Percentiles rank a stretch among this genome's conserved stretches.
Evolutionary conservation across 2,113 vertebrate genomes (phyloP).

Genomic region (Tragelaphus strepsiceros): DNA sequence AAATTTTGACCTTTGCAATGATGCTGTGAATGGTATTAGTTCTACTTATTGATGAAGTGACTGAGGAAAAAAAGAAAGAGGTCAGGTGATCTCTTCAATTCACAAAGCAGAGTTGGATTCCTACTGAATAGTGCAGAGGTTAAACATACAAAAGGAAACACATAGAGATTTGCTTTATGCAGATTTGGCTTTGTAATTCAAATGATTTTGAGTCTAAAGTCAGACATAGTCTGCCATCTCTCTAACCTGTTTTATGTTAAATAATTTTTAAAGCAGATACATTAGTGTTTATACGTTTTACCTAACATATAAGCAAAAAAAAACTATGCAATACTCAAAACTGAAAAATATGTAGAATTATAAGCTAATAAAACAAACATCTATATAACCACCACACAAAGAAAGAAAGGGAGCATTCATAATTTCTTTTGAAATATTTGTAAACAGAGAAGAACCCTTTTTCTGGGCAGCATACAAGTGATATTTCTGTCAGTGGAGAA

Average conservation of each 20-base stretch:
- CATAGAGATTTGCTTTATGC: background rate
- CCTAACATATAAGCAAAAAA: background rate
- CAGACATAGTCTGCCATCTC: background rate
- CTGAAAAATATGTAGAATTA: background rate
- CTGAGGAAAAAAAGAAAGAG: background rate
- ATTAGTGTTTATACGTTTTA: background rate
- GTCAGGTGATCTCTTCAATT: background rate
- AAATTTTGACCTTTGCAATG: background rate
- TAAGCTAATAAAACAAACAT: background rate
- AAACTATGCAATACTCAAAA: background rate
- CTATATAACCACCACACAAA: background rate
- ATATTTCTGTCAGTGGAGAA: background rate
- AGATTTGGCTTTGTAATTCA: slow-evolving; percentile 7
- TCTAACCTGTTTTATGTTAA: background rate
- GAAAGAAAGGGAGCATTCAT: background rate
- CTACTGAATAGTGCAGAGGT: background rate
- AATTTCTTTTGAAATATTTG: background rate
- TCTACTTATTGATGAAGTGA: background rate
- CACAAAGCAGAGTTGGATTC: background rate
- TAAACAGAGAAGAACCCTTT: background rate
- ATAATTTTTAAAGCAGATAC: slow-evolving; percentile 38
- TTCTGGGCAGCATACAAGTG: background rate
- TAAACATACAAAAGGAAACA: background rate
- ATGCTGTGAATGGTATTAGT: background rate
- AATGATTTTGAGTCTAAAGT: background rate